phyloP scores from a whole-genome alignment of 2,113 vertebrate species.

The Miniopterus natalensis region DNA sequence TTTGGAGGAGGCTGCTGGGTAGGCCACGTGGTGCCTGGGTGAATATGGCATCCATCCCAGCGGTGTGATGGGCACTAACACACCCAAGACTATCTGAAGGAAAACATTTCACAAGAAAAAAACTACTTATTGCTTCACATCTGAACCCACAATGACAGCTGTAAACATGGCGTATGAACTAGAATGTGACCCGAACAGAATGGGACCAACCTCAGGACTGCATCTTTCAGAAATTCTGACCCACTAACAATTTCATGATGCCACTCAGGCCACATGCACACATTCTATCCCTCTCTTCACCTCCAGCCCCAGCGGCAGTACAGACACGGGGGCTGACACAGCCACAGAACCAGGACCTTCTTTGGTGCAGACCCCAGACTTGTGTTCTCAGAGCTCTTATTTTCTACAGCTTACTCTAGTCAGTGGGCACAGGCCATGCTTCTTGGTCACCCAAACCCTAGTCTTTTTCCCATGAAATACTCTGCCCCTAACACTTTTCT shows the following conservation, averaged over 20 bases:
- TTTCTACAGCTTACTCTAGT: accelerated
- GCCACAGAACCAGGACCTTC: neutral
- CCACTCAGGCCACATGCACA: neutral
- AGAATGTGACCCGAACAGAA: neutral
- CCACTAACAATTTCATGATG: accelerated
- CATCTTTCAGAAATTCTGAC: neutral
- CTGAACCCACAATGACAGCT: neutral
- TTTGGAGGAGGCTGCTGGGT: neutral
- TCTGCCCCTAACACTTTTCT: neutral
- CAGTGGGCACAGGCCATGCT: accelerated
- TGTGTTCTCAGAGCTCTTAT: neutral
- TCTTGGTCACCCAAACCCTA: neutral
- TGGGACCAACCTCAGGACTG: neutral
- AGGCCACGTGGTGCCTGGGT: neutral
- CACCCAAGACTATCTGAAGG: neutral
- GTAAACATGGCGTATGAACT: neutral
- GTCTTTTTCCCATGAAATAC: neutral
- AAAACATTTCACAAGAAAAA: neutral
- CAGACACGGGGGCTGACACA: accelerated
- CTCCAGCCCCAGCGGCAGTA: neutral
- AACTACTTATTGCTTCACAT: neutral
- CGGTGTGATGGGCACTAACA: neutral
- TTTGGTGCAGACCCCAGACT: neutral
- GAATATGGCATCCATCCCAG: accelerated
- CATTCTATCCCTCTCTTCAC: neutral